Evolutionary conservation across 2,888 invertebrate genomes (phyloP), one percentile per base, ranked within the genome.

Genomic region (Cheilosia scutellata): DNA sequence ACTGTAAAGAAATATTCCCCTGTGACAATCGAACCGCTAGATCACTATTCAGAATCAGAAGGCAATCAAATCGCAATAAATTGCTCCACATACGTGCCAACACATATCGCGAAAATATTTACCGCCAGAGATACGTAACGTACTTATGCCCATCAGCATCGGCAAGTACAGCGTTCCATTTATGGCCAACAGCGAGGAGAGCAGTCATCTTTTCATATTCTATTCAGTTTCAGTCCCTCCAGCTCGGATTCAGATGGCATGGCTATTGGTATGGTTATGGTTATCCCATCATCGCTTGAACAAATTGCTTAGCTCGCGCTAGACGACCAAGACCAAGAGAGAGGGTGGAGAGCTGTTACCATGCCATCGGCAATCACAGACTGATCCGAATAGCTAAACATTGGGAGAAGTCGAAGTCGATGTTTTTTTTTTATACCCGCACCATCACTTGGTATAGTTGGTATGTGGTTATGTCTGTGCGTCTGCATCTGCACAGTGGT

Each of bases 51-150:
- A 37, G 37, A 37, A 37, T 80, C 58, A 53, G 55, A 82, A 86
- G 77, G 63, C 86, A 86, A 86, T 86, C 82, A 86, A 86, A 72
- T 77, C 72, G 71, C 76, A 82, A 80, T 82, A 86, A 82, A 82
- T 77, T 82, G 82, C 76, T 76, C 80, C 51, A 76, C 5, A 76
- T 80, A 84, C 71, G 76, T 86, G 80, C 66, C 65, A 49, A 51
- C 65, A 66, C 65, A 72, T 66, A 70, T 53, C 42, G 66, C 37
- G 13, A 40, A 65, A 77, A 65, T 49, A 65, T 25, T 4, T 51
- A 29, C 47, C 44, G 27, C 62, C 55, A 31, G 9, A 62, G 29
- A 29, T 42, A 33, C 20, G 20, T 20, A 27, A 20, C 44, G 9
- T 60, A 29, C 77, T 6, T 44, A 55, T 63, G 55, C 42, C 60